A percentile compares a stretch with the other conserved stretches of the same genome.
Evolutionary conservation across 2,888 invertebrate genomes (phyloP).

Genomic region (Plutella xylostella): DNA sequence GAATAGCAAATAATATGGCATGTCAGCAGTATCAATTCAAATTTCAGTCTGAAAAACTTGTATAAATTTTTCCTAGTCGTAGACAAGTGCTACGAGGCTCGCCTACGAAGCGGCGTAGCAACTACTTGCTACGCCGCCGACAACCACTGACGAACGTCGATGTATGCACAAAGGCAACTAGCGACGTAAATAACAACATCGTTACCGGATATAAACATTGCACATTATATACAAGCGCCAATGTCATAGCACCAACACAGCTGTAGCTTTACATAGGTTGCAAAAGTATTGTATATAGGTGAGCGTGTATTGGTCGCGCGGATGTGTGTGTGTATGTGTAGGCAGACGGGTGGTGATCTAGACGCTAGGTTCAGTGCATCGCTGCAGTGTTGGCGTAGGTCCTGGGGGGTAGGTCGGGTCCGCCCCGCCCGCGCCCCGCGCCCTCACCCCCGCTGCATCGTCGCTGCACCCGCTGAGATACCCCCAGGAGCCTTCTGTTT

Average conservation of each 20-base stretch:
- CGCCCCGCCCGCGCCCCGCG: conserved; percentile 12
- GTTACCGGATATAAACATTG: not conserved
- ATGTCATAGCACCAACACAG: conserved; percentile 1
- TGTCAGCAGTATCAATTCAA: too few species aligned
- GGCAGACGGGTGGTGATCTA: conserved; percentile 39
- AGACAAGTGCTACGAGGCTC: too few species aligned
- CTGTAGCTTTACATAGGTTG: not conserved
- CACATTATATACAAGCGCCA: too few species aligned
- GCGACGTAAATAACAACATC: conserved; percentile 2
- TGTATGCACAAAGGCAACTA: too few species aligned
- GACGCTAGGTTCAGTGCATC: conserved; percentile 49
- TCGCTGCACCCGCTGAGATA: too few species aligned
- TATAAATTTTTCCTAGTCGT: too few species aligned
- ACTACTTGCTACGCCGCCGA: too few species aligned
- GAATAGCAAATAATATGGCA: too few species aligned
- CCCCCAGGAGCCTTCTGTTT: too few species aligned
- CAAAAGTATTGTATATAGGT: not conserved
- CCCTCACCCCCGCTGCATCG: not conserved
- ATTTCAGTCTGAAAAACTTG: too few species aligned
- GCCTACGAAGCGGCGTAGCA: too few species aligned
- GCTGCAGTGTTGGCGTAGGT: conserved; percentile 61
- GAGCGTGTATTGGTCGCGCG: not conserved
- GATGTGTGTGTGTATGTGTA: conserved; percentile 18
- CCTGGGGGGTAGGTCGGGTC: conserved; percentile 44
- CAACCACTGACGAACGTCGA: too few species aligned